Evolutionary conservation across 1,140 invertebrate genomes (phyloP).

Genomic region (Temnothorax longispinosus): DNA sequence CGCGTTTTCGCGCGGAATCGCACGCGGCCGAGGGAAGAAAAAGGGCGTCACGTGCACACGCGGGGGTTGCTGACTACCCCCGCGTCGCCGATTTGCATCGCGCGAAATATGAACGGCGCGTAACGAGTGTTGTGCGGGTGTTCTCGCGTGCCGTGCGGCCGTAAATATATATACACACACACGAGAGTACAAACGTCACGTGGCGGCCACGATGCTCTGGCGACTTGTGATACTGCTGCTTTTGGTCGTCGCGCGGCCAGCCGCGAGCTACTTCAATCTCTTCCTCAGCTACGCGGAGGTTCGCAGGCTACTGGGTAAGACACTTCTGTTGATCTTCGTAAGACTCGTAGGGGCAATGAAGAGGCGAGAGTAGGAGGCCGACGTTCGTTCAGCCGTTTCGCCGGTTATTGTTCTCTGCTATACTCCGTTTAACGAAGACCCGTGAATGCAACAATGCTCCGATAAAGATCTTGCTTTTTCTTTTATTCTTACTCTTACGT

Average conservation of each 20-base stretch:
- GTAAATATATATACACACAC: background rate
- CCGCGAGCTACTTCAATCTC: conserved; percentile 83
- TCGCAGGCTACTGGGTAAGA: conserved; percentile 84
- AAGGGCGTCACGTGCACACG: conserved; percentile 59
- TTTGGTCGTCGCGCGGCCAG: conserved; percentile 74
- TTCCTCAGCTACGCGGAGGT: conserved; percentile 84
- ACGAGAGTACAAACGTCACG: conserved; percentile 59
- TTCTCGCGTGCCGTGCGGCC: background rate
- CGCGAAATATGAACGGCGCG: conserved; percentile 49
- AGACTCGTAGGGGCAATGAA: background rate
- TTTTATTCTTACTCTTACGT: background rate
- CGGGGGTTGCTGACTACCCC: background rate
- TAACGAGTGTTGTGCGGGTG: conserved; percentile 48
- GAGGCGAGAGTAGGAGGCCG: background rate
- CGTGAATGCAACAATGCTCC: background rate
- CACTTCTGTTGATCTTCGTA: background rate
- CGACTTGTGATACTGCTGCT: conserved; percentile 71
- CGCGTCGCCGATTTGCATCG: conserved; percentile 2
- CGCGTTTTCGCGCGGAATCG: conserved; percentile 4
- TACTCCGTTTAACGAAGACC: background rate
- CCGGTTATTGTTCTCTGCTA: background rate
- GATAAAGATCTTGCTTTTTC: background rate
- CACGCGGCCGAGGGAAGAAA: background rate
- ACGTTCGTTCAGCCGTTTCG: background rate
- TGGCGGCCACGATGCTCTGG: conserved; percentile 70